Evolutionary conservation across 2,888 invertebrate genomes (phyloP).

Genomic region (Blastobasis lacticolella): DNA sequence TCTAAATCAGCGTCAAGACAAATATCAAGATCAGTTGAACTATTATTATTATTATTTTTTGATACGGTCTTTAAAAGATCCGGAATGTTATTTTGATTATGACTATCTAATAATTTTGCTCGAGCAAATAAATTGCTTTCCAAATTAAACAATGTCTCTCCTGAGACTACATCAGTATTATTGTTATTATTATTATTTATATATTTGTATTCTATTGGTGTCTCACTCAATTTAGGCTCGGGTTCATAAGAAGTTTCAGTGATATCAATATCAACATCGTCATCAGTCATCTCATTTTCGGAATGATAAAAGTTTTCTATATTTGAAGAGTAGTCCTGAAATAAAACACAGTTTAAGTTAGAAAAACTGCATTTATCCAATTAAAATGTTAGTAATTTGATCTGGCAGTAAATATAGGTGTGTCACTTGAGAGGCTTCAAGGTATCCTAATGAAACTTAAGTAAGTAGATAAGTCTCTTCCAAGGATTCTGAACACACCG

Average conservation of each 20-base stretch:
- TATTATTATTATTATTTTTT: slow-evolving; percentile 53
- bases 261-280: slow-evolving; percentile 62
- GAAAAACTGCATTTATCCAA: not conserved
- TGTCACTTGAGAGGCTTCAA: slow-evolving; percentile 22
- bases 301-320: slow-evolving; percentile 65
- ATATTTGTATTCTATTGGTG: slow-evolving; percentile 32
- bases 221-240: slow-evolving; percentile 31
- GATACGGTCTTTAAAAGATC: slow-evolving; percentile 59
- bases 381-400: not conserved
- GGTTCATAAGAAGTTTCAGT: slow-evolving; percentile 41
- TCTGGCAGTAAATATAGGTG: not conserved
- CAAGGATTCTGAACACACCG: slow-evolving; percentile 24
- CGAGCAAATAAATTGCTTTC: slow-evolving; percentile 21
- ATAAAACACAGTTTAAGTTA: not conserved
- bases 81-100: slow-evolving; percentile 48
- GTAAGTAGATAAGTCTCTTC: slow-evolving; percentile 30
- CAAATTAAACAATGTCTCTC: slow-evolving; percentile 10
- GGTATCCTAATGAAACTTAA: slow-evolving; percentile 23
- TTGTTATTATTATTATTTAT: slow-evolving; percentile 41
- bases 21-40: slow-evolving; percentile 34
- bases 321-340: slow-evolving; percentile 63
- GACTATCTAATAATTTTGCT: slow-evolving; percentile 30
- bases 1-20: slow-evolving; percentile 59
- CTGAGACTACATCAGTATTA: slow-evolving; percentile 22
- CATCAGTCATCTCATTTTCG: slow-evolving; percentile 70